Evolutionary conservation across 2,797 vertebrate genomes (phyloP).

Genomic region (Cottoperca gobio): DNA sequence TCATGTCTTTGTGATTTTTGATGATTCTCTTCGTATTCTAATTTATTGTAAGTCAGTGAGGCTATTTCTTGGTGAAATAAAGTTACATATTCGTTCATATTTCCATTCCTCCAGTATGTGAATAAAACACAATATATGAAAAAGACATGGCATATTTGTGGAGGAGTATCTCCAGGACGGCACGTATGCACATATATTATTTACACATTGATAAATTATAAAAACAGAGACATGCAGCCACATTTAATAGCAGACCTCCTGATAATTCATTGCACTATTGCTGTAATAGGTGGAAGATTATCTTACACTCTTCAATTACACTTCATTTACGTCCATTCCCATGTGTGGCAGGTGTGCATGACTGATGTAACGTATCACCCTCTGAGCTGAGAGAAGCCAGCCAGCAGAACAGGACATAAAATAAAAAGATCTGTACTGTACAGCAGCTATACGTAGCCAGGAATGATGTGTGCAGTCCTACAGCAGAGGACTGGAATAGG

Average conservation of each 20-base stretch:
- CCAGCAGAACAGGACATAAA: not conserved
- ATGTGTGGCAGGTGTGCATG: constrained; percentile 5
- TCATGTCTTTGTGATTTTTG: not conserved
- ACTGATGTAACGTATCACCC: constrained; percentile 5
- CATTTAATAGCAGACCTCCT: not conserved
- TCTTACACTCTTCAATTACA: not conserved
- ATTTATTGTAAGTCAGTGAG: not conserved
- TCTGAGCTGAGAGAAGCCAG: constrained; percentile 19
- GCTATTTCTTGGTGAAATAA: not conserved
- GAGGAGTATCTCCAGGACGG: not conserved
- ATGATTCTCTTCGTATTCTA: not conserved
- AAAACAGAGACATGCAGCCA: not conserved
- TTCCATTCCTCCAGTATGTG: not conserved
- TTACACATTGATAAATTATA: not conserved
- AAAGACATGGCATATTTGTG: not conserved
- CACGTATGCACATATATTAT: not conserved
- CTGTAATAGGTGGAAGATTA: not conserved
- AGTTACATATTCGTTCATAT: not conserved
- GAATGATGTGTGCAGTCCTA: constrained; percentile 11
- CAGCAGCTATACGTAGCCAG: constrained; percentile 1
- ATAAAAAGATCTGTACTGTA: not conserved
- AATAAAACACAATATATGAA: not conserved
- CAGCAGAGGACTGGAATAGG: not conserved
- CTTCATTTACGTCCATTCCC: constrained; percentile 1
- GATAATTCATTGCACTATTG: not conserved